A percentile compares a stretch with the other conserved stretches of the same genome.
These are phyloP conservation scores for Pterocles burchelli DNA, from an alignment of 2,113 vertebrate genomes.

Conservation along the genomic window DNA sequence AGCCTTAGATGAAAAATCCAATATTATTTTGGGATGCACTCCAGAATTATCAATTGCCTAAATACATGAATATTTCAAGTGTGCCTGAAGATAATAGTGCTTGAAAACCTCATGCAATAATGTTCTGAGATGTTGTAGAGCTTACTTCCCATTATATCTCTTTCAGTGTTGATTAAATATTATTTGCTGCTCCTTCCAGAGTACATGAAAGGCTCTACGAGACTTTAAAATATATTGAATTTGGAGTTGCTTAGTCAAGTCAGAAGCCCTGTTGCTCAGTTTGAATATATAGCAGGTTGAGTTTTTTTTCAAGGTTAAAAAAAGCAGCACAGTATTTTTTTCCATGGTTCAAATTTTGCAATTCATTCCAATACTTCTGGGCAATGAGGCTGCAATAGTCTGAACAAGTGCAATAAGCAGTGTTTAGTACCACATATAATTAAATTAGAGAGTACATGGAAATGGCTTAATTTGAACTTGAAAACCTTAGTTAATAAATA, in stretches of 20 bases:
- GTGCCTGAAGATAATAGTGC: constrained; percentile 42
- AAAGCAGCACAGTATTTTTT: background rate
- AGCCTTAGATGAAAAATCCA: constrained; percentile 35
- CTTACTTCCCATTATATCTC: constrained; percentile 37
- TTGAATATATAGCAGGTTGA: background rate
- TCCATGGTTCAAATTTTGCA: background rate
- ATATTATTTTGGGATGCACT: constrained; percentile 47
- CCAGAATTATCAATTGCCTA: constrained; percentile 50
- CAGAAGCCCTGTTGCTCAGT: background rate
- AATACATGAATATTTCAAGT: constrained; percentile 56
- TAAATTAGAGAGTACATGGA: background rate
- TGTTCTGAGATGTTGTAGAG: constrained; percentile 14
- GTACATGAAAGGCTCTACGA: background rate
- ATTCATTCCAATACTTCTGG: background rate
- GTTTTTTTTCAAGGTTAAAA: background rate
- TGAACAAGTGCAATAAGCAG: background rate
- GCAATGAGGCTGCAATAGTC: background rate
- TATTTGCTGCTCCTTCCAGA: constrained; percentile 5
- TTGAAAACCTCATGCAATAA: constrained; percentile 39
- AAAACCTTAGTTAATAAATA: background rate
- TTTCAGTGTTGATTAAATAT: constrained; percentile 48
- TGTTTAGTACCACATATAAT: background rate
- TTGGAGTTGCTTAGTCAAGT: background rate
- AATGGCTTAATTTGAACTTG: background rate
- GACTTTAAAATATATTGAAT: constrained; percentile 18